Conservation (phyloP, 2,797 vertebrate species). For the Triplophysa yarkandensis region DNA sequence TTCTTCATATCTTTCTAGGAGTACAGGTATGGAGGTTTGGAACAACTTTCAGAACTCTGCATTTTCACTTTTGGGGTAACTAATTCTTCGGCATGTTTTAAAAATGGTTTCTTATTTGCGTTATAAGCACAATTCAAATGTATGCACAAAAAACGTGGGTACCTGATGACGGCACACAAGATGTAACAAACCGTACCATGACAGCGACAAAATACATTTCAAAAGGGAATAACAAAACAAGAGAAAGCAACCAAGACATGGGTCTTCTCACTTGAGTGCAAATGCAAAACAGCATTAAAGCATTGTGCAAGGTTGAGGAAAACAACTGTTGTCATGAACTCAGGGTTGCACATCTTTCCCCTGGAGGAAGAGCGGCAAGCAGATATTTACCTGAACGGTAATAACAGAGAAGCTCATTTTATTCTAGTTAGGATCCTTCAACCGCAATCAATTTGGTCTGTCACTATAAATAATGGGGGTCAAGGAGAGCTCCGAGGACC, state of each 20-base stretch:
- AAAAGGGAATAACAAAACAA: constrained; percentile 22
- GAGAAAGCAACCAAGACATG: constrained; percentile 22
- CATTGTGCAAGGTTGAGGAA: constrained; percentile 54
- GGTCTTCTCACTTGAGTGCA: constrained; percentile 53
- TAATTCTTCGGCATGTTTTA: constrained; percentile 15
- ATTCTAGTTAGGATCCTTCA: constrained; percentile 79
- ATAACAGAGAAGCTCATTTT: constrained; percentile 81
- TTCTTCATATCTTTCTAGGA: too few relatives aligned
- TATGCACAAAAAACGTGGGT: neutral
- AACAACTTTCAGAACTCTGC: too few relatives aligned
- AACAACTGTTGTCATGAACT: constrained; percentile 67
- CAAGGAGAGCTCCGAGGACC: constrained; percentile 59
- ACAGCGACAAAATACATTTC: constrained; percentile 1
- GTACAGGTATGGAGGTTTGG: too few relatives aligned
- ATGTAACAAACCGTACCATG: constrained; percentile 9
- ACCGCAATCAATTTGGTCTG: constrained; percentile 79
- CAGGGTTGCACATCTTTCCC: constrained; percentile 63
- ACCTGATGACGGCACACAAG: neutral
- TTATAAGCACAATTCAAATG: constrained; percentile 13
- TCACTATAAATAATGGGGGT: constrained; percentile 78
- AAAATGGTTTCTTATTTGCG: constrained; percentile 22
- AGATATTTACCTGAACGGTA: constrained; percentile 72
- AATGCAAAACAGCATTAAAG: constrained; percentile 60
- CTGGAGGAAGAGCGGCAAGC: constrained; percentile 58
- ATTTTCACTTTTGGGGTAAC: neutral